Evolutionary conservation across 2,797 vertebrate species (phyloP).

Genomic region (Columba guinea): DNA sequence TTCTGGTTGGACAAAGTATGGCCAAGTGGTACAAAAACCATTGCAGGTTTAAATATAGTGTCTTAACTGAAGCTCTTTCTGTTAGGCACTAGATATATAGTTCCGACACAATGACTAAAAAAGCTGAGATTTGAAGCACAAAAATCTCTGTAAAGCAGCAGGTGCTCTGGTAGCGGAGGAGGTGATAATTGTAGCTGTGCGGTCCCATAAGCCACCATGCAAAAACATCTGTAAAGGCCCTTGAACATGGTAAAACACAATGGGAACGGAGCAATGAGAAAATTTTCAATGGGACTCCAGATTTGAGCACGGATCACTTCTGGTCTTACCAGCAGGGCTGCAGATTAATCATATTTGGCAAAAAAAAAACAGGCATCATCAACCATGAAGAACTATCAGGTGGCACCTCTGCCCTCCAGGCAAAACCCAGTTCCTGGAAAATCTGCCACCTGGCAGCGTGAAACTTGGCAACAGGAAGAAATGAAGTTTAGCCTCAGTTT

Average conservation of each 20-base stretch:
- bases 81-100: neutral
- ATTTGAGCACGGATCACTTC: neutral
- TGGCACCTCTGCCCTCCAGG: neutral
- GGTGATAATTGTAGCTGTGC: neutral
- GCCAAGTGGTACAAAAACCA: neutral
- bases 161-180: neutral
- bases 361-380: neutral
- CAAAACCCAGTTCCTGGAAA: neutral
- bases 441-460: accelerated
- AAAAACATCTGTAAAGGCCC: neutral
- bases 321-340: neutral
- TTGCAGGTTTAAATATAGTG: neutral
- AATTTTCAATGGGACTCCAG: neutral
- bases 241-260: accelerated
- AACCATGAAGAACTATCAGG: neutral
- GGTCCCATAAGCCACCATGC: neutral
- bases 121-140: neutral
- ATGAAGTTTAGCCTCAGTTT: neutral
- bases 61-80: neutral
- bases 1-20: neutral
- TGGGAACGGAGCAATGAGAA: neutral
- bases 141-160: neutral
- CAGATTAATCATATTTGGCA: neutral
- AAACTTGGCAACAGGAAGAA: neutral
- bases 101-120: neutral